phyloP scores from a whole-genome alignment of 1,140 invertebrate genomes.

The Diuraphis noxia region DNA sequence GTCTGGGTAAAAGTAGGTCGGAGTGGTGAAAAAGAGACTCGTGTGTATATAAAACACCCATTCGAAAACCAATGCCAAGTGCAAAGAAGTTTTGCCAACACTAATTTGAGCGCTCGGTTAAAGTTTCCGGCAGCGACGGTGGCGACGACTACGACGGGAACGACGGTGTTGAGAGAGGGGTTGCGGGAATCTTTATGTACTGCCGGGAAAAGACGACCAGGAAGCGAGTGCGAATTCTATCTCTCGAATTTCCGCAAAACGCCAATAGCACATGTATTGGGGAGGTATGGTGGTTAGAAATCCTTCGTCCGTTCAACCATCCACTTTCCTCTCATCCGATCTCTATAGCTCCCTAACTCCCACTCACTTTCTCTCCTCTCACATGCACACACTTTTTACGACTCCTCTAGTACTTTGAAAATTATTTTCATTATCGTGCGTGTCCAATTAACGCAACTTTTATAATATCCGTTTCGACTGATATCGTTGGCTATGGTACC shows the following conservation, averaged over 20 bases:
- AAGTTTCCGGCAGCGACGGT: constrained; percentile 28
- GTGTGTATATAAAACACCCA: constrained; percentile 42
- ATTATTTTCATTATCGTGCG: background rate
- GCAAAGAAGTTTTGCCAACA: constrained; percentile 48
- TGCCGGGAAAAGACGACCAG: background rate
- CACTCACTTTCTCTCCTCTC: too few relatives aligned
- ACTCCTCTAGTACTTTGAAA: background rate
- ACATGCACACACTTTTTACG: background rate
- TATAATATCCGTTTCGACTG: background rate
- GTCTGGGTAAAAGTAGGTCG: background rate
- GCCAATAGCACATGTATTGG: background rate
- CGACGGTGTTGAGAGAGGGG: background rate
- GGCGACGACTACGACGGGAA: background rate
- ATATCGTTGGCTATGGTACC: background rate
- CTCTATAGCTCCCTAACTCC: background rate
- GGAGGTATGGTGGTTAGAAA: background rate
- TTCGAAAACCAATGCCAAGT: constrained; percentile 38
- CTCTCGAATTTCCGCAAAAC: constrained; percentile 19
- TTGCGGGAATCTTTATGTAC: background rate
- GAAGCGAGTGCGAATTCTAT: background rate
- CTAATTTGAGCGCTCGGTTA: constrained; percentile 31
- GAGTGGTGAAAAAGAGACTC: constrained; percentile 13
- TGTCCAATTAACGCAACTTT: background rate
- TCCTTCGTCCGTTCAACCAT: background rate
- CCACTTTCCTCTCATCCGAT: background rate